Percentiles rank a stretch among this genome's conserved stretches.
Conservation (phyloP, 2,113 vertebrate species). For the Daboia siamensis region DNA sequence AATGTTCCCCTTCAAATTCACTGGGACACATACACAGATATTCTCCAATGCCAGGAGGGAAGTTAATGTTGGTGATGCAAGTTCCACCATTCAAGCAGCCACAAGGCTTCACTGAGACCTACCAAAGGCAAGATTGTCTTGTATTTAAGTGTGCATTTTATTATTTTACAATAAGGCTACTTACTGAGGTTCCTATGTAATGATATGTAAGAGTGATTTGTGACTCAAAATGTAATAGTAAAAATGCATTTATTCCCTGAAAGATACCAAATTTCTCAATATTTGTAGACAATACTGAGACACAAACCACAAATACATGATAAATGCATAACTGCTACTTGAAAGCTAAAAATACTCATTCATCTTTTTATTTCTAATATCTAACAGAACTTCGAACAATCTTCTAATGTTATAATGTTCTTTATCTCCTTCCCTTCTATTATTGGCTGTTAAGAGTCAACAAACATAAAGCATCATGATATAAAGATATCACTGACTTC, state of each 20-base stretch:
- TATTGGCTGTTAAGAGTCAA: not conserved
- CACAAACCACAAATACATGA: not conserved
- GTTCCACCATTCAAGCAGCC: conserved; percentile 70
- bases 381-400: not conserved
- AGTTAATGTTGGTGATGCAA: conserved; percentile 72
- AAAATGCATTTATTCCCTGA: not conserved
- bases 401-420: not conserved
- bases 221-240: not conserved
- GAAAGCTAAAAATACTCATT: not conserved
- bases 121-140: conserved; percentile 21
- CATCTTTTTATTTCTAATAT: not conserved
- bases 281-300: not conserved
- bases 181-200: not conserved
- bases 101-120: conserved; percentile 75
- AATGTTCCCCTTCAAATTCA: conserved; percentile 69
- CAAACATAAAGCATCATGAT: not conserved
- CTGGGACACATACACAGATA: conserved; percentile 76
- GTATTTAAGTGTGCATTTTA: not conserved
- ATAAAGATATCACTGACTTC: not conserved
- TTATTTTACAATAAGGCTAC: not conserved
- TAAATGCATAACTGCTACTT: not conserved
- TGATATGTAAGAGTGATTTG: not conserved
- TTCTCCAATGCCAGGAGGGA: conserved; percentile 76
- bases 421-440: not conserved
- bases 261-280: not conserved